A percentile compares a stretch with the other conserved stretches of the same genome.
Conservation (phyloP, 1,140 invertebrate genomes). For the Paraescarpia echinospica region DNA sequence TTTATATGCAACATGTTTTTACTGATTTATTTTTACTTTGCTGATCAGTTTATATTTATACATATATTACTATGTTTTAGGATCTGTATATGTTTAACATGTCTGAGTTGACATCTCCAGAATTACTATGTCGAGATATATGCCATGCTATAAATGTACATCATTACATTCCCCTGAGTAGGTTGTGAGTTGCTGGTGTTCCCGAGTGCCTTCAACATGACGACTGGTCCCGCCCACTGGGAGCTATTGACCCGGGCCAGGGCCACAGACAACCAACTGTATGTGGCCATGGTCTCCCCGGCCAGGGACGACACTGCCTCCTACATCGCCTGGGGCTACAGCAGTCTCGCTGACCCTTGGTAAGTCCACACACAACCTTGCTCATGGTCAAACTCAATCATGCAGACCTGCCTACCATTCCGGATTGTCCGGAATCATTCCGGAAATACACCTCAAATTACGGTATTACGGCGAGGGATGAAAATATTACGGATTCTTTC, state of each 20-base stretch:
- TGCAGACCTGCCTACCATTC: not conserved
- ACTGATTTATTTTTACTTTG: not conserved
- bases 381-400: not conserved
- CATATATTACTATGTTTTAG: not conserved
- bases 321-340: constrained; percentile 89
- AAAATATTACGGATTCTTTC: too few relatives aligned
- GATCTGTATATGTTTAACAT: too few relatives aligned
- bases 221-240: constrained; percentile 91
- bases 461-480: too few relatives aligned
- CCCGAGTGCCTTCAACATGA: constrained; percentile 95
- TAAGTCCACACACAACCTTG: constrained; percentile 29
- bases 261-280: constrained; percentile 80
- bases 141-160: too few relatives aligned
- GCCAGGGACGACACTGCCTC: constrained; percentile 71
- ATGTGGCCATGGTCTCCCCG: constrained; percentile 65
- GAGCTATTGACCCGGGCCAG: constrained; percentile 77
- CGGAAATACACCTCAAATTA: too few relatives aligned
- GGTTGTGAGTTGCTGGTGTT: constrained; percentile 84
- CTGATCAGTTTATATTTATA: not conserved
- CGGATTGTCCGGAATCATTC: too few relatives aligned
- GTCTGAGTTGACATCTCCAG: too few relatives aligned
- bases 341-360: constrained; percentile 84
- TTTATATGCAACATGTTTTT: not conserved
- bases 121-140: too few relatives aligned
- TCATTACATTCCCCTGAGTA: constrained; percentile 38